A percentile compares a stretch with the other conserved stretches of the same genome.
Conservation (phyloP, 2,888 invertebrate genomes). For the Cistogaster globosa region DNA sequence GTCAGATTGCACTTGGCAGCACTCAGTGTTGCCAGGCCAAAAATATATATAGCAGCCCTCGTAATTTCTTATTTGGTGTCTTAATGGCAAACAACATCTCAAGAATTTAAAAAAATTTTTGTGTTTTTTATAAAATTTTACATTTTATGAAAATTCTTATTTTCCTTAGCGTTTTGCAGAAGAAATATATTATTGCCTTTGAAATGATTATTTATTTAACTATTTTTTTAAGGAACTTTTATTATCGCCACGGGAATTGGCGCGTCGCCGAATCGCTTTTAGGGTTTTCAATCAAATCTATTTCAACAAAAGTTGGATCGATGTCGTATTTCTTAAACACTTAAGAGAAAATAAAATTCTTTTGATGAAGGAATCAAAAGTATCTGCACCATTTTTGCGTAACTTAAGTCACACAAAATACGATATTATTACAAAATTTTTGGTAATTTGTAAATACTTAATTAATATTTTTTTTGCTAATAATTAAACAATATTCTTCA, state of each 20-base stretch:
- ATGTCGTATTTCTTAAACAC: constrained; percentile 77
- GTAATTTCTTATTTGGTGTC: no score
- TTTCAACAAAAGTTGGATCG: constrained; percentile 78
- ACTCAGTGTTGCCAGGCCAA: no score
- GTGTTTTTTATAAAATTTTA: no score
- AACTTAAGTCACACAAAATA: constrained; percentile 75
- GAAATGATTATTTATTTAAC: not conserved
- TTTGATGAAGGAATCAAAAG: constrained; percentile 75
- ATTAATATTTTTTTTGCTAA: no score
- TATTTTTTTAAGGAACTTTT: constrained; percentile 74
- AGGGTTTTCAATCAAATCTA: constrained; percentile 79
- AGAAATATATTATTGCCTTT: no score
- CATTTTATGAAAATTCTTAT: no score
- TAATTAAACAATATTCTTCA: not conserved
- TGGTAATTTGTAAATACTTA: constrained; percentile 74
- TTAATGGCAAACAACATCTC: no score
- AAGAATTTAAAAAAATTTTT: no score
- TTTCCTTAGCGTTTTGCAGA: no score
- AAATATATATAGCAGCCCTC: no score
- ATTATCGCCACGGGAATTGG: constrained; percentile 78
- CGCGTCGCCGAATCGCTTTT: constrained; percentile 76
- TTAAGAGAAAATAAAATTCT: constrained; percentile 76
- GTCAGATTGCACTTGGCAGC: no score
- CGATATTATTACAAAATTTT: constrained; percentile 75
- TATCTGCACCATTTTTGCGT: constrained; percentile 74